Evolutionary conservation across 2,113 vertebrate species (phyloP), one percentile per base, ranked within the genome.

Genomic region (Pipa parva): DNA sequence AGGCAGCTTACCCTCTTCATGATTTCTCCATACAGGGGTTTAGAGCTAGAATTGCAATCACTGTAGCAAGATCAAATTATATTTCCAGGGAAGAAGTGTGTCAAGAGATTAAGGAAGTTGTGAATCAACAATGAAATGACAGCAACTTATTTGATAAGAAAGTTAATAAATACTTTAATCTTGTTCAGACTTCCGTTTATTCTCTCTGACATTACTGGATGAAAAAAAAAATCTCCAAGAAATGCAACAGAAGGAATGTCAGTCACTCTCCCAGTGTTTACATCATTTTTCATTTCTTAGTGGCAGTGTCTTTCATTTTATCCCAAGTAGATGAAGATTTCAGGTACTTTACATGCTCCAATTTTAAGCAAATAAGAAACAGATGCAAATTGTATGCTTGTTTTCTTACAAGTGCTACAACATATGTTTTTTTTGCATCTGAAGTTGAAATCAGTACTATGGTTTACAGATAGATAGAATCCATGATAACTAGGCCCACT

Each of bases 231-330:
- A 10, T 60, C 33, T 59, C 21, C 29, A 45, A 60, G 31, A 49
- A 17, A 22, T 12, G 17, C 13, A 59, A 51, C 17, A 18, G 17
- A 15, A 10, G 5, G 20, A 8, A 18, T 70, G 66, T 54, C 66
- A 70, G 54, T 70, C 58, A 61, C 12, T 3, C 59, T 5, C 51
- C 31, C 51, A 27, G 60, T 70, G 66, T 70, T 70, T 70, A 70
- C 54, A 70, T 61, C 66, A 54, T 70, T 70, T 61, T 29, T 36
- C 80, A 80, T 79, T 74, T 74, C 67, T 78, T 71, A 78, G 73
- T 68, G 77, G 75, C 51, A 64, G 69, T 71, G 42, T 70, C 72
- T 71, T 68, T 0, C 63, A 77, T 73, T 78, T 75, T 73, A 75
- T 76, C 79, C 56, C 55, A 75, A 51, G 60, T 52, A 73, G 76